Evolutionary conservation across 2,888 invertebrate species (phyloP).

Genomic region (Pristionchus entomophagus): DNA sequence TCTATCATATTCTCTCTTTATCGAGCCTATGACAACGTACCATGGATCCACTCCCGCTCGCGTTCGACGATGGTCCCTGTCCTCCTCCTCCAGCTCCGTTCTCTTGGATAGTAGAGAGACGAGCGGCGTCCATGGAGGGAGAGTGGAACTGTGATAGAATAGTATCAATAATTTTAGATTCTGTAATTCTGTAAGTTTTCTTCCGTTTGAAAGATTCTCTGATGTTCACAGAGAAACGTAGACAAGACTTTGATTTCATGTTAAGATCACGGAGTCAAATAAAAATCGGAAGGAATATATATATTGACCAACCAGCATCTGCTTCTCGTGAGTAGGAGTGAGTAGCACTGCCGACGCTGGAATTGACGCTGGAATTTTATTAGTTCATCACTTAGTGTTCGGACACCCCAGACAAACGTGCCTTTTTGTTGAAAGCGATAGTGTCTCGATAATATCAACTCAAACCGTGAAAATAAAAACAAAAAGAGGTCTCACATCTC

Average conservation of each 20-base stretch:
- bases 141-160: neutral
- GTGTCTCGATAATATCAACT: neutral
- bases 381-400: neutral
- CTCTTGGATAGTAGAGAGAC: conserved; percentile 43
- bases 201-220: too few species aligned
- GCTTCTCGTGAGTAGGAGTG: conserved; percentile 47
- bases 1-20: too few species aligned
- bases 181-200: too few species aligned
- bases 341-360: conserved; percentile 42
- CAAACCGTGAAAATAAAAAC: neutral
- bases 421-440: neutral
- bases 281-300: too few species aligned
- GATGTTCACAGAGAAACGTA: too few species aligned
- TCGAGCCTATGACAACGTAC: too few species aligned
- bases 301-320: neutral
- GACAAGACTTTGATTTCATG: too few species aligned
- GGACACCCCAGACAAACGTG: neutral
- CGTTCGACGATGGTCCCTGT: neutral
- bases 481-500: conserved; percentile 66
- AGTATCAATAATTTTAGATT: too few species aligned
- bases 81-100: neutral
- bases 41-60: neutral
- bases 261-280: too few species aligned
- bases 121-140: neutral
- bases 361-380: neutral